A percentile compares a stretch with the other conserved stretches of the same genome.
phyloP scores from a whole-genome alignment of 2,113 vertebrate species.

The Cavia porcellus region DNA sequence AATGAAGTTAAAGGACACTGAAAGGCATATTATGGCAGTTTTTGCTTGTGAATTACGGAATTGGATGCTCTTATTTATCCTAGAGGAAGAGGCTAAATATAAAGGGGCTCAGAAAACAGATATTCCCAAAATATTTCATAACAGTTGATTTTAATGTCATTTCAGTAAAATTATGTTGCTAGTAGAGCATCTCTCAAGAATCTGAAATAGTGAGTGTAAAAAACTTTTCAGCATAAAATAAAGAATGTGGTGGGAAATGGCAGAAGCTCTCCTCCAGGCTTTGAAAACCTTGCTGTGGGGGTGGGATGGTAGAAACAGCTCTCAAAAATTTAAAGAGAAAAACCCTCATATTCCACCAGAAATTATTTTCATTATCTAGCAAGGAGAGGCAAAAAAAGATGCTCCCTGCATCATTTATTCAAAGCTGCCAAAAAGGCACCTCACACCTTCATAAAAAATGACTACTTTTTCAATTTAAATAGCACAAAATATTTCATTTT shows the following conservation, averaged over 20 bases:
- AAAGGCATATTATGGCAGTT: neutral
- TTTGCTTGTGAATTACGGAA: neutral
- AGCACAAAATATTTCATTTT: conserved; percentile 66
- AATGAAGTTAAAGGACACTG: neutral
- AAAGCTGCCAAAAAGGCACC: conserved; percentile 56
- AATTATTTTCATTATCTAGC: conserved; percentile 59
- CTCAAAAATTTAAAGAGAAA: conserved; percentile 52
- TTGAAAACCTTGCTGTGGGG: neutral
- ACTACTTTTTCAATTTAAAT: conserved; percentile 75
- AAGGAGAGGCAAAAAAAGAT: neutral
- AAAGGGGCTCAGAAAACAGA: neutral
- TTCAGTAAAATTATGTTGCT: neutral
- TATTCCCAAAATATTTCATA: neutral
- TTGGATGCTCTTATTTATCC: neutral
- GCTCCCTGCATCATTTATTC: conserved; percentile 64
- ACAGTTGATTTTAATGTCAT: neutral
- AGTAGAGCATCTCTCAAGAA: neutral
- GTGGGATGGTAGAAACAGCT: neutral
- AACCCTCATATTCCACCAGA: neutral
- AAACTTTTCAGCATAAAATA: conserved; percentile 33
- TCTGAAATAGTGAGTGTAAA: neutral
- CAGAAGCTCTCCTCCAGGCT: neutral
- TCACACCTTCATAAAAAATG: conserved; percentile 55
- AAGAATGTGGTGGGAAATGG: conserved; percentile 26
- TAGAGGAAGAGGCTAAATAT: neutral